A percentile compares a stretch with the other conserved stretches of the same genome.
Conservation (phyloP, 2,113 vertebrate species). For the Pseudorasbora parva region DNA sequence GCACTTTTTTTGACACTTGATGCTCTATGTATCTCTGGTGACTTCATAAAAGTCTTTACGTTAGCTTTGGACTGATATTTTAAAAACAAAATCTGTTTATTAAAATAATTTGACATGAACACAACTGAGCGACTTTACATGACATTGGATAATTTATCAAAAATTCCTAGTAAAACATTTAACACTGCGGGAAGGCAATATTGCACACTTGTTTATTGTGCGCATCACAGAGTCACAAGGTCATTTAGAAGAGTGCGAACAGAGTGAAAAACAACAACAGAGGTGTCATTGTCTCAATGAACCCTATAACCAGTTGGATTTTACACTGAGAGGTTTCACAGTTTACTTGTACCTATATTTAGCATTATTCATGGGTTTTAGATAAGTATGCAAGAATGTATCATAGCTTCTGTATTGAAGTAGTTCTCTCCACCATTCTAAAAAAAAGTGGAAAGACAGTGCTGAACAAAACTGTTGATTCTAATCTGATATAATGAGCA, state of each 20-base stretch:
- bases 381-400: background rate
- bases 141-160: background rate
- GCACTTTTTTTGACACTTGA: background rate
- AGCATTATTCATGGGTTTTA: background rate
- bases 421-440: background rate
- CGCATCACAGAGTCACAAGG: slow-evolving; percentile 7
- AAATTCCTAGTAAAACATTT: background rate
- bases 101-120: background rate
- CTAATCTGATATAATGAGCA: background rate
- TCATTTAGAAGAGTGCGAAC: background rate
- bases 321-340: background rate
- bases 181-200: background rate
- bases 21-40: background rate
- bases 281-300: background rate
- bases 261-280: slow-evolving; percentile 9
- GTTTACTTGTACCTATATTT: background rate
- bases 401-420: background rate
- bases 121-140: background rate
- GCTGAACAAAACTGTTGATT: background rate
- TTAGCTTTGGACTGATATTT: background rate
- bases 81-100: too few relatives aligned
- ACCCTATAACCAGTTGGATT: background rate
- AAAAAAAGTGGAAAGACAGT: background rate
- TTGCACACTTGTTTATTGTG: slow-evolving; percentile 1
- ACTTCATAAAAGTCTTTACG: background rate